Evolutionary conservation across 1,140 invertebrate genomes (phyloP).

Genomic region (Neodiprion virginianus): DNA sequence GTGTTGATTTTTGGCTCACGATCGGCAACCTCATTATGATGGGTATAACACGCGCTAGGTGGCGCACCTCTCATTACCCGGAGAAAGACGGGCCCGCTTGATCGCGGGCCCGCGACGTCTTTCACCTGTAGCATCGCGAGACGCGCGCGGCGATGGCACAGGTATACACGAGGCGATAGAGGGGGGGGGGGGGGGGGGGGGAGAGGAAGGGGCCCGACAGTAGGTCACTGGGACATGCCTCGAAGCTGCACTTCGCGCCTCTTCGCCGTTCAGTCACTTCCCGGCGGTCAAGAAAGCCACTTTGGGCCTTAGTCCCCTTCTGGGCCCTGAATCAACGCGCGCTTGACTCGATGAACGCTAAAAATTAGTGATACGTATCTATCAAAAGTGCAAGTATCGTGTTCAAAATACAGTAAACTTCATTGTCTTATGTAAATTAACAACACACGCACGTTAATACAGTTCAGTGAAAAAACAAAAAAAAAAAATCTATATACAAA

Average conservation of each 20-base stretch:
- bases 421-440: background rate
- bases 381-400: conserved; percentile 10
- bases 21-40: too few relatives aligned
- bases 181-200: conserved; percentile 24
- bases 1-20: too few relatives aligned
- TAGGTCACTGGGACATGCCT: conserved; percentile 61
- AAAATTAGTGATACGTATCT: conserved; percentile 9
- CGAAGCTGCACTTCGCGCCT: conserved; percentile 45
- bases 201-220: conserved; percentile 41
- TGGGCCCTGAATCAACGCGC: conserved; percentile 14
- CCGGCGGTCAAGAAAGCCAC: conserved; percentile 53
- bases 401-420: background rate
- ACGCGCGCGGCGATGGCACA: background rate
- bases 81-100: too few relatives aligned
- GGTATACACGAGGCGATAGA: conserved; percentile 21
- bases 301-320: conserved; percentile 36
- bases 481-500: background rate
- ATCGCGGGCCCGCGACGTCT: conserved; percentile 6
- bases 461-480: background rate
- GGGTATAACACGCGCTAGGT: too few relatives aligned
- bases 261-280: conserved; percentile 49
- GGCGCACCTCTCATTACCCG: too few relatives aligned
- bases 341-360: conserved; percentile 36
- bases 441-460: background rate
- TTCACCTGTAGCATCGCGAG: conserved; percentile 8